Base-by-base conservation (phyloP, 64 coral and sea anemone genomes). In the Montipora sp. region DNA sequence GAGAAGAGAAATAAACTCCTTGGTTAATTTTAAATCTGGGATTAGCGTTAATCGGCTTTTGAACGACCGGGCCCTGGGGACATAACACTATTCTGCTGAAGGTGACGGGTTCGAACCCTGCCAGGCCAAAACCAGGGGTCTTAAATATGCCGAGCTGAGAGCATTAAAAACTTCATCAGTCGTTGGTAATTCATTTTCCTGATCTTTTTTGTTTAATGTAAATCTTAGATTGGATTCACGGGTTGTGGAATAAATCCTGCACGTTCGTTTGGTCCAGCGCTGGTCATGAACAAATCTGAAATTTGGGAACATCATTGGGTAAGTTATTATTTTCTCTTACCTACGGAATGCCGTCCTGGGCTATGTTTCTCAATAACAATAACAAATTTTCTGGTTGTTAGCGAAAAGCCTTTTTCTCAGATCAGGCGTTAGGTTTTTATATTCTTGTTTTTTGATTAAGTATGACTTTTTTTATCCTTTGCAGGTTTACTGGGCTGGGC, bases 181-280 rank as follows among this genome's bases (percentile, higher is more conserved):
- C 9, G 13, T 3, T 4, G 11, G 9, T 3, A 11, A 12, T 63
- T 63, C 13, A 7, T 11, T 63, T 16, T 63, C 27, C 12, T 68
- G 1, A 44, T 69, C 14, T 50, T 85, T n/a, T 43, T 21, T 76
- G 3, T 75, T 45, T 10, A 15, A 12, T 88, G 67, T 4, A 14
- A 15, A 12, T 81, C 88, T 83, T n/a, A 95, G 94, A 95, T 95
- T 92, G 76, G 89, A 75, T 95, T 92, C 49, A 95, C 94, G 3
- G 94, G 94, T n/a, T 92, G 89, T 88, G 90, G 89, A 20, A 91
- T 95, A 69, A 95, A 95, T 82, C 94, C 94, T 43, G 94, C 90
- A 5, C 57, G 94, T 57, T 95, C 94, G 11, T 81, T 95, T 87
- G 94, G 94, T 66, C 94, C 94, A 10, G 94, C 94, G 5, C 69